Base-by-base conservation (phyloP, 2,888 invertebrate genomes). In the Trachelus tabidus region DNA sequence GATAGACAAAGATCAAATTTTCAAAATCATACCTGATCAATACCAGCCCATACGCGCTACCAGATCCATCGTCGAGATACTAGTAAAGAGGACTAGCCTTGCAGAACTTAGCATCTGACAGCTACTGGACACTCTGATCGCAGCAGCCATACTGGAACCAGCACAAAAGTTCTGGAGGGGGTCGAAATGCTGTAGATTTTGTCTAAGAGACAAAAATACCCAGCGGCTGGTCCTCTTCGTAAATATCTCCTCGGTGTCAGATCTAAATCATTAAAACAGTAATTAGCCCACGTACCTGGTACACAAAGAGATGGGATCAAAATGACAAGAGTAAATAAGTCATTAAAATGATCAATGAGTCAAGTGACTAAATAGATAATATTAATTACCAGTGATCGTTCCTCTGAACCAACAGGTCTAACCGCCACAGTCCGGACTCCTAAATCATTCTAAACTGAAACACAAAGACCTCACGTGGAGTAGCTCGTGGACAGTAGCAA, bases 401-500 rank as follows among this genome's bases (percentile, higher is more conserved):
- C 79, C 76, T 74, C 79, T 77, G 73, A 82, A 81, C 81, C 80
- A 56, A 9, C 56, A 23, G 56, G 9, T 75, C 73, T 69, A 76
- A 76, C 40, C 34, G 56, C 78, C 73, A 75, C 34, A n/a, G 40
- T 77, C 75, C 56, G 40, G 76, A 79, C 78, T 75, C 80, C 81
- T 83, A 86, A 85, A 86, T 87, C 85, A 82, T 84, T 80, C 79
- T 84, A 87, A 56, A 87, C 83, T 87, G 73, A 83, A 80, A 76
- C 83, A 88, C 85, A 88, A 88, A 88, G 86, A 84, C 83, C 81
- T 85, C 86, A 84, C 79, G 82, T 77, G 77, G 84, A 79, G 85
- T 77, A 75, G 79, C 80, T 83, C 81, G 33, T 69, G 71, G 71
- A 69, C 71, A 33, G 15, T 34, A 30, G 6, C 33, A 31, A 15